Evolutionary conservation across 2,113 vertebrate genomes (phyloP).

Genomic region (Hyperoodon ampullatus): DNA sequence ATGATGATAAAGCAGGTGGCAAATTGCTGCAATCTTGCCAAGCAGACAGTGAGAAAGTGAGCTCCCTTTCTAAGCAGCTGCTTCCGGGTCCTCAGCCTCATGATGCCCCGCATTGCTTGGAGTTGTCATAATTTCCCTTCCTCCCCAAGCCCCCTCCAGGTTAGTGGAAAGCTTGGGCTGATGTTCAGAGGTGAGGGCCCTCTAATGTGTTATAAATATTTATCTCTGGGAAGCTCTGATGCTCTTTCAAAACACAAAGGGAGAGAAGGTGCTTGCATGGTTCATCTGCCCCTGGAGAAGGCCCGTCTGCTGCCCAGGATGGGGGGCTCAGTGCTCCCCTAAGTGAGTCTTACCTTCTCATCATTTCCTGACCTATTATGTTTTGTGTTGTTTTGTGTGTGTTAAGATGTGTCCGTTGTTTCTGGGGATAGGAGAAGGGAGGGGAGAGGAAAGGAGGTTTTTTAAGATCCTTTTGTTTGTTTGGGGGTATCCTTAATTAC

Average conservation of each 20-base stretch:
- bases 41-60: neutral
- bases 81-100: neutral
- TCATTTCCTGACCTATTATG: neutral
- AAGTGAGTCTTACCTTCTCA: neutral
- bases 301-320: neutral
- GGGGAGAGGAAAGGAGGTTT: neutral
- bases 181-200: neutral
- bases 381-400: neutral
- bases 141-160: neutral
- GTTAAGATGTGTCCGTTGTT: slow-evolving; percentile 38
- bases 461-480: slow-evolving; percentile 37
- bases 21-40: neutral
- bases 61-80: slow-evolving; percentile 13
- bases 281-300: neutral
- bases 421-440: neutral
- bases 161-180: neutral
- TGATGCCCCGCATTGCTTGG: neutral
- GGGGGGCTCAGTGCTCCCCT: neutral
- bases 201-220: slow-evolving; percentile 20
- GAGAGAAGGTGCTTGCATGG: neutral
- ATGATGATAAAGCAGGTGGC: slow-evolving; percentile 8
- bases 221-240: slow-evolving; percentile 17
- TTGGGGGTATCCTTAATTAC: slow-evolving; percentile 72
- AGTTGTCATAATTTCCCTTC: neutral
- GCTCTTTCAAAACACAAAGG: neutral